Conservation (phyloP, 2,888 invertebrate species). For the Cheilosia vernalis region DNA sequence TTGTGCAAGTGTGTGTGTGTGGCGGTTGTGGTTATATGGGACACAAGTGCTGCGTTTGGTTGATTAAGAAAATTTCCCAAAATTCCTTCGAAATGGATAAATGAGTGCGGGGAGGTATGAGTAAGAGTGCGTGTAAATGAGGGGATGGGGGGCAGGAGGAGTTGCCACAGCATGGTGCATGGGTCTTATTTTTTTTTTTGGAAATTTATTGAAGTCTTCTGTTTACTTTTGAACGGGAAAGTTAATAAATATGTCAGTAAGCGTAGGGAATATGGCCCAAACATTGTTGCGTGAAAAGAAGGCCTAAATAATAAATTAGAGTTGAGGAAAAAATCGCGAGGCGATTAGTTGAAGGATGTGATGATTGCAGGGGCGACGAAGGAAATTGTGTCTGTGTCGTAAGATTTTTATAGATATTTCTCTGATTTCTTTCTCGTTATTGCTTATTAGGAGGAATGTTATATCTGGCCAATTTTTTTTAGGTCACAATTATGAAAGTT, state of each 20-base stretch:
- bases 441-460: too few species aligned
- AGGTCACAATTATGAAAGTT: too few species aligned
- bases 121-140: constrained; percentile 3
- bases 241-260: constrained; percentile 72
- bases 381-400: constrained; percentile 17
- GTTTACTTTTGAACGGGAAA: constrained; percentile 56
- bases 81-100: constrained; percentile 57
- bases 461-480: too few species aligned
- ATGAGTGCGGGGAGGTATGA: constrained; percentile 26
- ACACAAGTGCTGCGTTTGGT: constrained; percentile 44
- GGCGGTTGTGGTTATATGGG: constrained; percentile 44
- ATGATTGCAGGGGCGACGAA: not conserved
- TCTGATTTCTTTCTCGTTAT: too few species aligned
- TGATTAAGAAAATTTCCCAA: constrained; percentile 65
- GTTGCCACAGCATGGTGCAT: constrained; percentile 60
- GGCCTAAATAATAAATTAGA: constrained; percentile 37
- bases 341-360: constrained; percentile 31
- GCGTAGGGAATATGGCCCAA: constrained; percentile 52
- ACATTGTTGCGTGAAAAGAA: constrained; percentile 2
- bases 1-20: not conserved
- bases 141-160: not conserved
- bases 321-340: constrained; percentile 3
- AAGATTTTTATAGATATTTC: too few species aligned
- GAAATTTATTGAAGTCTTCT: constrained; percentile 63
- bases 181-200: constrained; percentile 23